Base-by-base conservation (phyloP, 2,113 vertebrate genomes). In the Machaerirhynchus nigripectus region DNA sequence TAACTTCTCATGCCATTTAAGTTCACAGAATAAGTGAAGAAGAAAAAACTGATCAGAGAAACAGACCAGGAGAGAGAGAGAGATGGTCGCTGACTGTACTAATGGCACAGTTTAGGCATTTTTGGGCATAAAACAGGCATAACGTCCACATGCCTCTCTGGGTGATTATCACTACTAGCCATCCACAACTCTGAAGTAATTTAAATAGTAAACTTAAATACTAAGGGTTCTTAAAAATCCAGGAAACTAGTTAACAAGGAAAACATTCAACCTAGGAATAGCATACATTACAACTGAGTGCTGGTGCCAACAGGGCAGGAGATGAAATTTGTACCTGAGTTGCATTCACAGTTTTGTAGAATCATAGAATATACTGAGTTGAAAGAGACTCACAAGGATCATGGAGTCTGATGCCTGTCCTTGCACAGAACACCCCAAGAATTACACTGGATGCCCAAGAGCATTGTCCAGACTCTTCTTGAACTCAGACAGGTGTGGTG, bases 201-300 rank as follows among this genome's bases (percentile, higher is more conserved):
- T 69, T 56, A 60, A 80, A 40, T 31, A 53, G 61, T 35, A 68
- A 82, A 68, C 3, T 22, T 61, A 50, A 63, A 8, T 55, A 53
- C 17, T 28, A 44, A 64, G 53, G 35, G 19, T 21, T 82, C 46
- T 77, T 93, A 49, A 90, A 67, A 69, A 61, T 52, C 56, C 77
- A 80, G 28, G 26, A 30, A 67, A 31, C 33, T 70, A n/a, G 15
- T 49, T 79, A 56, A 37, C 27, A 78, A 53, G 65, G 52, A 56
- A 52, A 55, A 33, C 42, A 53, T 87, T 83, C 3, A 3, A 13
- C 23, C 21, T 59, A 47, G 59, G 20, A 61, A 15, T 63, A 86
- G 37, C 31, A 52, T 1, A 4, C 2, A 1, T 83, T 69, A 35
- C 1, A 2, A 42, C 5, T 67, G 10, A 75, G 31, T 4, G 13